Conservation (phyloP, 2,113 vertebrate species). For the Entelurus aequoreus region DNA sequence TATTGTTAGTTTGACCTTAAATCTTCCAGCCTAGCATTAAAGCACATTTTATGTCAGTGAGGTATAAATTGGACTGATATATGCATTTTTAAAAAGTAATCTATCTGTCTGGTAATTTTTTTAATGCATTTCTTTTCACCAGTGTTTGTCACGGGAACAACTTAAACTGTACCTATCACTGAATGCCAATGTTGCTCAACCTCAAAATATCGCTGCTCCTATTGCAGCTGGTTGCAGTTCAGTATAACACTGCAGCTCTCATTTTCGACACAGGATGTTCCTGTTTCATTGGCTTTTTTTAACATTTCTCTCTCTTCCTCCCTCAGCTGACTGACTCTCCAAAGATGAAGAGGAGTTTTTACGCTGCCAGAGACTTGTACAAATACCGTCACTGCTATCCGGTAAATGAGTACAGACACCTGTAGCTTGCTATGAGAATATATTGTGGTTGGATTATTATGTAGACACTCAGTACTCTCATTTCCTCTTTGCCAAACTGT, state of each 20-base stretch:
- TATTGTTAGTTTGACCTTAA: too few relatives aligned
- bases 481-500: background rate
- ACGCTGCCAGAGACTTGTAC: constrained; percentile 93
- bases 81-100: too few relatives aligned
- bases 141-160: background rate
- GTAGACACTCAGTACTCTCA: background rate
- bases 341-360: constrained; percentile 97
- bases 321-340: constrained; percentile 76
- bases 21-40: too few relatives aligned
- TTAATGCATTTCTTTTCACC: background rate
- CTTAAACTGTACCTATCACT: too few relatives aligned
- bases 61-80: too few relatives aligned
- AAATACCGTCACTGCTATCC: constrained; percentile 97
- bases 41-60: too few relatives aligned
- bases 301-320: constrained; percentile 18
- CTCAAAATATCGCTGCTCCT: constrained; percentile 30
- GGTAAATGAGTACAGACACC: constrained; percentile 66
- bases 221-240: constrained; percentile 7
- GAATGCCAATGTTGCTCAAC: background rate
- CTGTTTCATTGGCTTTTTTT: background rate
- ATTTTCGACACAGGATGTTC: background rate
- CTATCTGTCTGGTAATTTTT: too few relatives aligned
- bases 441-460: background rate
- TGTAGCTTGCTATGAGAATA: background rate
- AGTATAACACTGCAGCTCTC: constrained; percentile 4